A percentile compares a stretch with the other conserved stretches of the same genome.
phyloP scores from a whole-genome alignment of 2,888 invertebrate species.

The Malachius bipustulatus region DNA sequence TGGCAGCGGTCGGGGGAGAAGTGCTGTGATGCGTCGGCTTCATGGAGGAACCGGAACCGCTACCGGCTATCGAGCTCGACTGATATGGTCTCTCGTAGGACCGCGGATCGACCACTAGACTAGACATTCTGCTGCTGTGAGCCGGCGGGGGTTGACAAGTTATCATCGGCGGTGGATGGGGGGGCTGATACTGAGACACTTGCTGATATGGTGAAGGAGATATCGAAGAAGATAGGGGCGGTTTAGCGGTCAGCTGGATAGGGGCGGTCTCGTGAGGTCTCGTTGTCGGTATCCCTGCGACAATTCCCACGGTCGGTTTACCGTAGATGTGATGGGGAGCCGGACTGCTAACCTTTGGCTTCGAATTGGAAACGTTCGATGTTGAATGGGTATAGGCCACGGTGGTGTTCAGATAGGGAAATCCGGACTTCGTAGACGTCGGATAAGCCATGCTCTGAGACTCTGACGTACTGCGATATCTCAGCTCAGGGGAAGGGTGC shows the following conservation, averaged over 20 bases:
- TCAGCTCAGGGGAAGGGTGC: constrained; percentile 32
- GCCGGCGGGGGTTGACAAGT: constrained; percentile 43
- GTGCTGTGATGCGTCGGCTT: constrained; percentile 41
- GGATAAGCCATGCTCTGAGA: constrained; percentile 33
- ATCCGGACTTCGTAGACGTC: constrained; percentile 28
- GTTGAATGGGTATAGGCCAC: constrained; percentile 39
- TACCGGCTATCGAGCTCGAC: constrained; percentile 28
- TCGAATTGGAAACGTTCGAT: constrained; percentile 40
- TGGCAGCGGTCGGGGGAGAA: constrained; percentile 38
- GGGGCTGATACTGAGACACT: constrained; percentile 35
- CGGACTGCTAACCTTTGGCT: constrained; percentile 63
- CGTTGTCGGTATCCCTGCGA: constrained; percentile 44
- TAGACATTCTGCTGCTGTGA: constrained; percentile 34
- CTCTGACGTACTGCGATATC: constrained; percentile 30
- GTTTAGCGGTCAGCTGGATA: constrained; percentile 39
- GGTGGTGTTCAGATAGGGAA: constrained; percentile 37
- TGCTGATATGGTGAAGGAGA: constrained; percentile 44
- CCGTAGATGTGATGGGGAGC: constrained; percentile 67
- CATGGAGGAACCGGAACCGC: constrained; percentile 30
- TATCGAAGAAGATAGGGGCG: constrained; percentile 34
- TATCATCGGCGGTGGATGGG: constrained; percentile 33
- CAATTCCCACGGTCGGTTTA: constrained; percentile 47
- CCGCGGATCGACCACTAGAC: constrained; percentile 21
- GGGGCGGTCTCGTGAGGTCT: constrained; percentile 32
- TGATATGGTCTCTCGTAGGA: constrained; percentile 17